Conservation (phyloP, 2,797 vertebrate genomes). For the Amblyopsis hoosieri region DNA sequence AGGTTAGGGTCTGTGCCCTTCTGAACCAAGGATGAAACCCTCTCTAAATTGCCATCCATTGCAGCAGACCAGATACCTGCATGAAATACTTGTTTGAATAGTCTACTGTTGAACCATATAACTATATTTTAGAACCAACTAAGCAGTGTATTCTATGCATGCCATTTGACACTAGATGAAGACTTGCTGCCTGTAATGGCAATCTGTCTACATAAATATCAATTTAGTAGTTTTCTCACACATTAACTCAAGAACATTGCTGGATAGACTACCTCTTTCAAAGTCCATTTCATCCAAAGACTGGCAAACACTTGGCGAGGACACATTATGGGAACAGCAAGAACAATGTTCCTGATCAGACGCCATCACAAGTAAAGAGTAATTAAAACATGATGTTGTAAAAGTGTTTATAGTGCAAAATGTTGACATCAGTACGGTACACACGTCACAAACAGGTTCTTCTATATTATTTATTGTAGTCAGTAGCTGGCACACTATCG, state of each 20-base stretch:
- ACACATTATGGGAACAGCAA: constrained; percentile 55
- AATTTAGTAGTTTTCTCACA: not conserved
- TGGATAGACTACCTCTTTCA: constrained; percentile 67
- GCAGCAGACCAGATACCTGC: constrained; percentile 93
- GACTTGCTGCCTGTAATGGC: not conserved
- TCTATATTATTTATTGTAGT: constrained; percentile 2
- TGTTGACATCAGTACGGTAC: no score
- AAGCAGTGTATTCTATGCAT: not conserved
- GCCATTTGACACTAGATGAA: not conserved
- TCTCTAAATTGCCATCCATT: constrained; percentile 82
- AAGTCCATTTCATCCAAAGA: constrained; percentile 77
- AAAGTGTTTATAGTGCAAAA: not conserved
- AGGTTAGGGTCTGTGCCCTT: constrained; percentile 80
- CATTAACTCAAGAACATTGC: not conserved
- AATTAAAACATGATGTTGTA: not conserved
- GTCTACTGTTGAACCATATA: not conserved
- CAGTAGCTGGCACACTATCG: not conserved
- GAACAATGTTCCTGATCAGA: constrained; percentile 43
- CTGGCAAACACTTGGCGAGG: constrained; percentile 60
- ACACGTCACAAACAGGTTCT: constrained; percentile 24
- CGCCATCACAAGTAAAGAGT: constrained; percentile 40
- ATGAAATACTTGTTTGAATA: constrained; percentile 2
- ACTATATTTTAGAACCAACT: not conserved
- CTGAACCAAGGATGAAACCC: constrained; percentile 76
- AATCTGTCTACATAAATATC: not conserved